Conservation (phyloP, 1,140 invertebrate genomes). For the Bombus sylvicola region DNA sequence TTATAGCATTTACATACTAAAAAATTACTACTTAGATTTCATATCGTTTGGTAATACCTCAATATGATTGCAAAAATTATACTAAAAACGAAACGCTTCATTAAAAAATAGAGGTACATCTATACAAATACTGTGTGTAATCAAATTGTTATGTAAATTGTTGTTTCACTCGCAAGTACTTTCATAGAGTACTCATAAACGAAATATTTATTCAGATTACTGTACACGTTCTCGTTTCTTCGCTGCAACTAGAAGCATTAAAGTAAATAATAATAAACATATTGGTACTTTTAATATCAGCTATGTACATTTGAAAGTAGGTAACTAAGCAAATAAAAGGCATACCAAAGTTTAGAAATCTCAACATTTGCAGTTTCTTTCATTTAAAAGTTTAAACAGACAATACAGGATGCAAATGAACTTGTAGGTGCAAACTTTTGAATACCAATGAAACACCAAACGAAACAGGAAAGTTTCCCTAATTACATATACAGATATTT, state of each 20-base stretch:
- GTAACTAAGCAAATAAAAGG: not conserved
- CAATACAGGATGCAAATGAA: not conserved
- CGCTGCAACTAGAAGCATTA: not conserved
- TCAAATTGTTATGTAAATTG: too few species aligned
- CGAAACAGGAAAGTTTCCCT: not conserved
- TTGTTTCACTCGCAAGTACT: not conserved
- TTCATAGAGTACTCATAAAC: not conserved
- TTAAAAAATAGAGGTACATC: not conserved
- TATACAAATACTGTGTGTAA: not conserved
- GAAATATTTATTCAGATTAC: too few species aligned
- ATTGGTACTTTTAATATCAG: not conserved
- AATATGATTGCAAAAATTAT: not conserved
- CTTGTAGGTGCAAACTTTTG: not conserved
- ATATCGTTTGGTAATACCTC: not conserved
- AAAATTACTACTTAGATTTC: not conserved
- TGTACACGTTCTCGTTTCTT: not conserved
- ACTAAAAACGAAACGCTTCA: not conserved
- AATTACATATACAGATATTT: not conserved
- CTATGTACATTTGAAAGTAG: not conserved
- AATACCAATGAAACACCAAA: not conserved
- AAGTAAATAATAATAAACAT: not conserved
- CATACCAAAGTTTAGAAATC: not conserved
- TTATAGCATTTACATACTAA: not conserved
- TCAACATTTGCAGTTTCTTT: not conserved
- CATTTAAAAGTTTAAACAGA: not conserved